phyloP scores from a whole-genome alignment of 2,113 vertebrate genomes.

The Sander vitreus region DNA sequence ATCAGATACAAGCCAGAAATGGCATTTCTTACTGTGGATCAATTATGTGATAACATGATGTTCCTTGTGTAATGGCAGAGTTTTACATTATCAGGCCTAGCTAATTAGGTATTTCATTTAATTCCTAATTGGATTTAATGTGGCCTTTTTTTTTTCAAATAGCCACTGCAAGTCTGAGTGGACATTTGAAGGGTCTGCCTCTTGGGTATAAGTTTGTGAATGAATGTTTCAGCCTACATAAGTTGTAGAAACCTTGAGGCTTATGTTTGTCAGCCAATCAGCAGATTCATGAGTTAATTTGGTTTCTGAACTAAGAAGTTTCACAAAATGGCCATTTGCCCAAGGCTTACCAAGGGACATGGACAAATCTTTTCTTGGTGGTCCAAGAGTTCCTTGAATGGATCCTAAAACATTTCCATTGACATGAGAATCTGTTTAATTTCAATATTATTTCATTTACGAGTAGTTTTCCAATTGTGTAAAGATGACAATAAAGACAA shows the following conservation, averaged over 20 bases:
- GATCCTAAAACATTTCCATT: neutral
- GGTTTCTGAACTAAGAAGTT: neutral
- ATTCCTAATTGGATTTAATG: constrained; percentile 52
- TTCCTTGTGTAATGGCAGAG: constrained; percentile 1
- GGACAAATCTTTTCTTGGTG: neutral
- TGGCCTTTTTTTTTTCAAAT: neutral
- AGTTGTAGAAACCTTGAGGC: neutral
- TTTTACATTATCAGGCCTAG: constrained; percentile 19
- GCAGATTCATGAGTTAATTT: neutral
- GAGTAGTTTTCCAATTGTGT: neutral
- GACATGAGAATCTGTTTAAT: neutral
- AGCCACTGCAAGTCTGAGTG: constrained; percentile 4
- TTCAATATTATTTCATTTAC: neutral
- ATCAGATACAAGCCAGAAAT: constrained; percentile 22
- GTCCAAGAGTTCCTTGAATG: neutral
- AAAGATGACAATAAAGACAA: neutral
- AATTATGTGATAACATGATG: constrained; percentile 40
- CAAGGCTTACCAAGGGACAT: neutral
- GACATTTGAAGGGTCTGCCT: neutral
- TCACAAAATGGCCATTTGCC: neutral
- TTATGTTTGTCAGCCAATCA: neutral
- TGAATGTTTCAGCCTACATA: neutral
- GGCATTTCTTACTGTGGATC: constrained; percentile 16
- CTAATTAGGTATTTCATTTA: constrained; percentile 50
- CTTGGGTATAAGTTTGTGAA: constrained; percentile 3